Evolutionary conservation across 2,888 invertebrate species (phyloP).

Genomic region (Erynnis tages): DNA sequence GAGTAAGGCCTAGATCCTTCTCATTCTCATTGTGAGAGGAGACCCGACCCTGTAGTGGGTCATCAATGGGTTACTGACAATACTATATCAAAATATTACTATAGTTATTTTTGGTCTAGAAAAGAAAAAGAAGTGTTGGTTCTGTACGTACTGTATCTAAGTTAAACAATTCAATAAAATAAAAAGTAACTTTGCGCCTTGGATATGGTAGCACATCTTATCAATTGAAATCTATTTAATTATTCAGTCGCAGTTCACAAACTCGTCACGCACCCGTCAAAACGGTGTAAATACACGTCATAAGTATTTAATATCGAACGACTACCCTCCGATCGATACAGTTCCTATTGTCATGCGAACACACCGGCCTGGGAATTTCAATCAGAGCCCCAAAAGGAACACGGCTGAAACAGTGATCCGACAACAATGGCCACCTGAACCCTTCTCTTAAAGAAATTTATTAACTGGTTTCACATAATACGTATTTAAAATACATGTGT

Average conservation of each 20-base stretch:
- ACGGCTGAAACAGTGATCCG: constrained; percentile 38
- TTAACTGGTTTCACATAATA: constrained; percentile 78
- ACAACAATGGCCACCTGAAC: constrained; percentile 52
- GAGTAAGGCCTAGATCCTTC: too few species aligned
- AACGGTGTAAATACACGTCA: constrained; percentile 68
- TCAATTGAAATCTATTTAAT: constrained; percentile 37
- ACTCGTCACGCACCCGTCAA: constrained; percentile 66
- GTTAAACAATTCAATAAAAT: not conserved
- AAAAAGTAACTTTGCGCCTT: not conserved
- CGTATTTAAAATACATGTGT: constrained; percentile 80
- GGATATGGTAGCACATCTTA: not conserved
- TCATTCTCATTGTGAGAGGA: too few species aligned
- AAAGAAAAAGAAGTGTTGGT: too few species aligned
- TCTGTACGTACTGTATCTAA: too few species aligned
- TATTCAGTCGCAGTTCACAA: constrained; percentile 50
- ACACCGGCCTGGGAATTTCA: constrained; percentile 69
- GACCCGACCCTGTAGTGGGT: too few species aligned
- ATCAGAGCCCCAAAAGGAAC: constrained; percentile 52
- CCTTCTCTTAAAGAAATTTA: constrained; percentile 51
- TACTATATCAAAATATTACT: too few species aligned
- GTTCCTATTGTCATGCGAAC: constrained; percentile 49
- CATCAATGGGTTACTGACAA: too few species aligned
- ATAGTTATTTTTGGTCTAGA: too few species aligned
- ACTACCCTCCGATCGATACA: constrained; percentile 67
- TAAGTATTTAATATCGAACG: constrained; percentile 61